Base-by-base conservation (phyloP, 2,888 invertebrate species). In the Diplazon laetatorius region DNA sequence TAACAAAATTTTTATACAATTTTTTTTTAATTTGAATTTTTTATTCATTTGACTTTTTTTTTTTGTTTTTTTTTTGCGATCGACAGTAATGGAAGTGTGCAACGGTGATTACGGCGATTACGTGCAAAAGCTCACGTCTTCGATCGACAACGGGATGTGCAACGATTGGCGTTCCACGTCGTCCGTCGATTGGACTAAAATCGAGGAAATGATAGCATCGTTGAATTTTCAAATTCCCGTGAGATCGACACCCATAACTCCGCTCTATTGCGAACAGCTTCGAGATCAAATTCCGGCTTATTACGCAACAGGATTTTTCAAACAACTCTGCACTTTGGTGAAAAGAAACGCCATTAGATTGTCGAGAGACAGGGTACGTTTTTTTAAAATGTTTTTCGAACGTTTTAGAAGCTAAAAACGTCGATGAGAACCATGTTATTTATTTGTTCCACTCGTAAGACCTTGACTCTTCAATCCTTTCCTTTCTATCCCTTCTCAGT, bases 21-120 rank as follows among this genome's bases (percentile, higher is more conserved):
- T n/a, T 30, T 30, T 30, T 5, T 30, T 30, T 30, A 30, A 5
- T 30, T 30, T 30, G 6, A 5, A 5, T 30, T 5, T 30, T 30
- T 30, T 30, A 30, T 30, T 30, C 6, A 30, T 30, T 30, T 30
- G 2, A 30, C 6, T 2, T 30, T 5, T 30, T 30, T 42, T 70
- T 8, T 10, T 46, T 14, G 9, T 37, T 50, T 25, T 42, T 14
- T 63, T 20, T n/a, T n/a, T n/a, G n/a, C n/a, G n/a, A n/a, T 78
- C 69, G 89, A 65, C 89, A 96, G 96, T 96, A 83, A 93, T 97
- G 91, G 97, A 97, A 92, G 94, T 97, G 63, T 95, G 96, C 1
- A 94, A 94, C 78, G 95, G 96, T 55, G 97, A 96, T 87, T 95
- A 96, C 87, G 97, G 96, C 82, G 91, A 91, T 65, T 91, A 92